Base-by-base conservation (phyloP, 2,888 invertebrate genomes). In the Sarcophaga rosellei region DNA sequence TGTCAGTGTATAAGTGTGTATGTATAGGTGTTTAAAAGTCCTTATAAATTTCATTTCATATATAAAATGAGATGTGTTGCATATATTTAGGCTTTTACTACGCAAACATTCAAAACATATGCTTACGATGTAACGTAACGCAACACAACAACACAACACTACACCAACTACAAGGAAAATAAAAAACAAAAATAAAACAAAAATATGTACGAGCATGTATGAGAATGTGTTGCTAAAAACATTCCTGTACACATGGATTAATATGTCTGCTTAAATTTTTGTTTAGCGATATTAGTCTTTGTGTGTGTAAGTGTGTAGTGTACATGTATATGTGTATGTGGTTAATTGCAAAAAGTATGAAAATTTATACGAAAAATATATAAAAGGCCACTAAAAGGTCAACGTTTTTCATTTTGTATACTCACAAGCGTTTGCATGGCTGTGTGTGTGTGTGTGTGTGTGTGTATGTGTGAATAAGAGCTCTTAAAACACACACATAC, bases 361-460 rank as follows among this genome's bases (percentile, higher is more conserved):
- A 15, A 53, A 53, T 62, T 44, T 70, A 21, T 20, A 62, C 59
- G 25, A 75, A 15, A 53, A 53, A 57, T 47, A 17, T 47, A 53
- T 53, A 35, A 53, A 75, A 57, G 70, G 53, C 65, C 75, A 66
- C 57, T 53, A 47, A 75, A 75, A 75, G 75, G 65, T 75, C 75
- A 66, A 57, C 20, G 35, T 25, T 20, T 59, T 59, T 44, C 17
- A 73, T 10, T 35, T 35, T 35, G 35, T 8, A 12, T 47, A 4
- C 47, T n/a, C n/a, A 35, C 15, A 69, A 45, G 47, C 47, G 17
- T 25, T 44, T 45, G 10, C 68, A 68, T 35, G 2, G n/a, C n/a
- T n/a, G n/a, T n/a, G n/a, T n/a, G n/a, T n/a, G 25, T 4, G 4
- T 25, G 4, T 25, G 2, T 35, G 25, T 25, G 35, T 35, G 1